Percentiles rank a stretch among this genome's conserved stretches.
phyloP scores from a whole-genome alignment of 2,797 vertebrate species.

The Pogonophryne albipinna region DNA sequence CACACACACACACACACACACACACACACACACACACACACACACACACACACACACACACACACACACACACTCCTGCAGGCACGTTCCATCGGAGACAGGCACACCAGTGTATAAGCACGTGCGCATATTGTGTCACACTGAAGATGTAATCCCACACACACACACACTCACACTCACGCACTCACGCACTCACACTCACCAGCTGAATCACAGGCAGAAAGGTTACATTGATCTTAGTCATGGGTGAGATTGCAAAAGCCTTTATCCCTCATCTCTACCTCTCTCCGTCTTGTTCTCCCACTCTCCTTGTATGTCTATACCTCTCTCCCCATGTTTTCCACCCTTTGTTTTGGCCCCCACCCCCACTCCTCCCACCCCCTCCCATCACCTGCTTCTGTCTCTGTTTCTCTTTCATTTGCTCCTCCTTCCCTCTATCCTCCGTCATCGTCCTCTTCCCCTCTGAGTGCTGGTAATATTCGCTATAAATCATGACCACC shows the following conservation, averaged over 20 bases:
- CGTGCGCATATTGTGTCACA: slow-evolving; percentile 19
- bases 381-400: slow-evolving; percentile 19
- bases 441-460: slow-evolving; percentile 33
- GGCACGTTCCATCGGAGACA: slow-evolving; percentile 4
- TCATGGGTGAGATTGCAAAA: slow-evolving; percentile 73
- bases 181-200: slow-evolving; percentile 19
- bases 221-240: slow-evolving; percentile 77
- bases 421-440: slow-evolving; percentile 17
- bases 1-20: slow-evolving; percentile 20
- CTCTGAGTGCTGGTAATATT: slow-evolving; percentile 66
- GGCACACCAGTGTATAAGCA: slow-evolving; percentile 1
- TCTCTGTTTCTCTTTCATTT: slow-evolving; percentile 36
- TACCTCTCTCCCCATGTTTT: neutral
- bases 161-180: slow-evolving; percentile 24
- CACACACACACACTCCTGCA: slow-evolving; percentile 14
- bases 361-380: neutral
- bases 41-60: too few relatives aligned
- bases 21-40: neutral
- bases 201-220: slow-evolving; percentile 52
- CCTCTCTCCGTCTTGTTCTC: slow-evolving; percentile 34
- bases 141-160: slow-evolving; percentile 49
- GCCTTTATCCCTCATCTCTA: slow-evolving; percentile 67
- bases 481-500: slow-evolving; percentile 68
- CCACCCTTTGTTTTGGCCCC: slow-evolving; percentile 7
- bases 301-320: slow-evolving; percentile 7